phyloP scores from a whole-genome alignment of 2,113 vertebrate species.

The Nettapus auritus region DNA sequence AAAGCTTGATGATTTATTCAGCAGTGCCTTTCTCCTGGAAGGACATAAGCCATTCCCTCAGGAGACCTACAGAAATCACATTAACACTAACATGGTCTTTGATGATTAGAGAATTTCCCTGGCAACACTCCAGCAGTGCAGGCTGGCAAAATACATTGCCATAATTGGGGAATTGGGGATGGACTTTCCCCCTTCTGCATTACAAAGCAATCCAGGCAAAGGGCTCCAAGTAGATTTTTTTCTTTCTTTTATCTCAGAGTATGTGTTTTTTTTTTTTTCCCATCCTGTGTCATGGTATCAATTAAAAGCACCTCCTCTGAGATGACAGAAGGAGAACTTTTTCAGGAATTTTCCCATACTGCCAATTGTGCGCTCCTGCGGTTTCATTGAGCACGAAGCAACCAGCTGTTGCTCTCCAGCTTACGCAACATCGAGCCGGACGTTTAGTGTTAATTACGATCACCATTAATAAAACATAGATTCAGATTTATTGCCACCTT shows the following conservation, averaged over 20 bases:
- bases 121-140: background rate
- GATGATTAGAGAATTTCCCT: constrained; percentile 49
- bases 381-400: background rate
- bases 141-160: constrained; percentile 10
- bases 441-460: background rate
- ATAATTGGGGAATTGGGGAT: background rate
- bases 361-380: background rate
- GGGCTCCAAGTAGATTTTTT: background rate
- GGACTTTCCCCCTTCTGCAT: background rate
- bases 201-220: background rate
- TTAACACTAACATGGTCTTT: constrained; percentile 14
- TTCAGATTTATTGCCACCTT: background rate
- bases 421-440: background rate
- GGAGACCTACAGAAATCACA: constrained; percentile 9
- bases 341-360: background rate
- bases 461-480: background rate
- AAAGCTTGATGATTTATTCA: constrained; percentile 15
- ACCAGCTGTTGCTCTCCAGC: background rate
- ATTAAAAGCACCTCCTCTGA: background rate
- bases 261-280: background rate
- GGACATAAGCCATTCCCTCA: constrained; percentile 22
- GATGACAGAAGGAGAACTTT: background rate
- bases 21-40: constrained; percentile 17
- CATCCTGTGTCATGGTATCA: background rate
- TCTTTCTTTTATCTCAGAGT: background rate